Base-by-base conservation (phyloP, 37 sponge, comb jelly and placozoan species). In the Corticium candelabrum region DNA sequence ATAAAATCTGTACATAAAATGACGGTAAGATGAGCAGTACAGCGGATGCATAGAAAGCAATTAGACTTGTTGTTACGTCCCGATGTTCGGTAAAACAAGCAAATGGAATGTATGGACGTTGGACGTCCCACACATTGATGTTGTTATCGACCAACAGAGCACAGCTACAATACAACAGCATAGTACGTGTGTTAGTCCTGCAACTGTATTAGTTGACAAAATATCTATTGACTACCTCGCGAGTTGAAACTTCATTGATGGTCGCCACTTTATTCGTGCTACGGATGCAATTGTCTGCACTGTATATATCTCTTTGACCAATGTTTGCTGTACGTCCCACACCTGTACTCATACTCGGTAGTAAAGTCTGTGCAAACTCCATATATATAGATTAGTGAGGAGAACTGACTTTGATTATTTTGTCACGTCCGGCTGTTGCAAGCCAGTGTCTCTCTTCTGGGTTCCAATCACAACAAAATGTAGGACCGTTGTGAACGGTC, bases 401-500 rank as follows among this genome's bases (percentile, higher is more conserved):
- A n/a, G n/a, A 21, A 50, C 68, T 37, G 2, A 90, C 90, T 76
- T 87, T 90, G 3, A 93, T 87, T 40, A 68, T 85, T 76, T 93
- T 89, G 79, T 93, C 94, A 56, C 94, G 86, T 11, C 94, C 94
- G 11, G 88, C 88, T 31, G 90, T 70, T 33, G 82, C 69, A 29
- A 93, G 75, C 73, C 78, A 72, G 79, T 85, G 74, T 37, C 86
- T 84, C 71, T 70, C 38, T 39, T 85, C 84, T 31, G 82, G 85
- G 39, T 90, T 91, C 94, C 94, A 93, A 29, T 69, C 81, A 87
- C 94, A 93, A 68, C 80, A 82, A 77, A 88, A 93, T 37, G 74
- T 91, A 0, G 90, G 90, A 3, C 90, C 90, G 82, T 21, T 74
- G 76, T 93, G 94, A 32, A 68, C 78, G 34, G 82, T 29, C 21